Evolutionary conservation across 2,888 invertebrate genomes (phyloP), one percentile per base, ranked within the genome.

Genomic region (Amiota mariae): DNA sequence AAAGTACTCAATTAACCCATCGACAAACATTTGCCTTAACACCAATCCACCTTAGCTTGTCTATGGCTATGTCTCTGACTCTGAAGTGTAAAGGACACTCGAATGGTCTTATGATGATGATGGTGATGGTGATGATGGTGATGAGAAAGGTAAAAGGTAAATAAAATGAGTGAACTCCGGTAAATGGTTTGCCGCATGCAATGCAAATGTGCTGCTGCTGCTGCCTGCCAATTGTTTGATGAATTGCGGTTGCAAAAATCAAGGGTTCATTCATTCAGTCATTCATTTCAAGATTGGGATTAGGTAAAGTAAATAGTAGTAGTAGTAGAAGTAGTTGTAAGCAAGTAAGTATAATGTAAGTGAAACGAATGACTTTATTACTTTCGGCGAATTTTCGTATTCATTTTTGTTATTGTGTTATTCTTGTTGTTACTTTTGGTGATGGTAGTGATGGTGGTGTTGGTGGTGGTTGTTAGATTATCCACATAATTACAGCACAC

Each of bases 1-100:
- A 82, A 83, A 85, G 78, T 80, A 82, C 86, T 86, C 86, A 83
- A 83, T 83, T 83, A 83, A 84, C 57, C 70, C 56, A 70, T 46
- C 57, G 57, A 47, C 70, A 57, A 74, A 78, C 75, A 73, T 77
- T 72, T 63, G 59, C 57, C 56, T 77, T 80, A 18, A 54, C 20
- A 15, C 59, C 18, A 18, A 24, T 46, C 63, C 46, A 46, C 20
- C 54, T 59, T 54, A 8, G 63, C 63, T 8, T 36, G 36, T 36
- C 63, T 59, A 15, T 59, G 11, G 15, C 20, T 36, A 36, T 36
- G 8, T 36, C 36, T 36, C 36, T 36, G 36, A 36, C 36, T 36
- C 6, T 36, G 36, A 6, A 4, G 6, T 36, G 4, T 36, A 36
- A 36, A 36, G 36, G 36, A 36, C 36, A 36, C 8, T 36, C 36